Evolutionary conservation across 1,140 invertebrate genomes (phyloP), one percentile per base, ranked within the genome.

Genomic region (Microplitis demolitor): DNA sequence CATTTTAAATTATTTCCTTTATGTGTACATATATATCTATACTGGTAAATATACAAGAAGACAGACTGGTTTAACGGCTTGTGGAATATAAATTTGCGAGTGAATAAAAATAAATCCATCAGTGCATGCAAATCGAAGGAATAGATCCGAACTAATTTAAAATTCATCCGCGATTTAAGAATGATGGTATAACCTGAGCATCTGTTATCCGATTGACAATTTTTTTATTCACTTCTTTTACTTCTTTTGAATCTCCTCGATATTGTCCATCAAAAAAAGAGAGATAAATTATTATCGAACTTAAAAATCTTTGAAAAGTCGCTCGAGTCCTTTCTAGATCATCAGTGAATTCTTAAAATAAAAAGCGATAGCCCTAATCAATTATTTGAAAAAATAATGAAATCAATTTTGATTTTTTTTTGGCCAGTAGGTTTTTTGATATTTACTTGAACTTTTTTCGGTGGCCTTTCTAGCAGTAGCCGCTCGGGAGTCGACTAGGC

Each of bases 401-500:
- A 24, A 2, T 24, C 24, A 24, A 24, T 24, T 31, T 5, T 11
- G 39, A 31, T n/a, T 45, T n/a, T 51, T 31, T 67, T 9, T 33
- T 33, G 45, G 33, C 31, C 24, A 31, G 63, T 61, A 74, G 24
- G 24, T 24, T 77, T 45, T 37, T 64, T n/a, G n/a, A 35, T n/a
- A 24, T 24, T 24, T 2, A 24, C 24, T 24, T 24, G 24, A 24
- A 24, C 24, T 56, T 68, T 56, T 56, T 14, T 56, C 11, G 14
- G 14, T 33, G 71, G 74, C 74, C 75, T 76, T 74, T 81, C 79
- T 83, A 81, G 81, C 78, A 68, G 82, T 80, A 83, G 83, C 79
- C 77, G 78, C 80, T 79, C 74, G 74, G 77, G 74, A 80, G 80
- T 74, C 74, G 64, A 70, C 74, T 77, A 78, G 78, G 75, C 76